These are phyloP conservation scores for Drosophila infuscata DNA, from an alignment of 2,888 invertebrate species.

Conservation along the genomic window DNA sequence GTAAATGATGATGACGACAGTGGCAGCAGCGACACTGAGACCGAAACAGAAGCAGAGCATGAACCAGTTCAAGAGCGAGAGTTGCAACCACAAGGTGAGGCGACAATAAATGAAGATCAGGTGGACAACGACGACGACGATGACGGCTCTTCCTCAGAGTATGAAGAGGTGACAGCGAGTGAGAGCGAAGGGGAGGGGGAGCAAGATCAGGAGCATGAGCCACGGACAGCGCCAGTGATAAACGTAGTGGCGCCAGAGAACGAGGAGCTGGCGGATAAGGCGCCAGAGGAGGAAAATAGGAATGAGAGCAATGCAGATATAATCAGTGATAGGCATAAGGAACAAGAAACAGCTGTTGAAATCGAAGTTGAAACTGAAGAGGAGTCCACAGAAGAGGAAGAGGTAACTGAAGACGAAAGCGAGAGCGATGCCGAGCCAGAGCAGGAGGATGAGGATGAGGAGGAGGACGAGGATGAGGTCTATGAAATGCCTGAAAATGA, in stretches of 20 bases:
- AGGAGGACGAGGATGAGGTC: constrained; percentile 47
- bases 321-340: constrained; percentile 38
- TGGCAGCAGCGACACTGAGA: constrained; percentile 53
- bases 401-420: constrained; percentile 33
- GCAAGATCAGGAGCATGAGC: neutral
- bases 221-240: constrained; percentile 48
- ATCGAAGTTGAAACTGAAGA: constrained; percentile 20
- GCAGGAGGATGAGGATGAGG: constrained; percentile 27
- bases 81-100: neutral
- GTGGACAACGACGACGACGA: constrained; percentile 17
- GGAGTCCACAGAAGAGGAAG: constrained; percentile 56
- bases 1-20: constrained; percentile 40
- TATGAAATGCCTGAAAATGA: constrained; percentile 34
- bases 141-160: constrained; percentile 52
- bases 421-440: constrained; percentile 20
- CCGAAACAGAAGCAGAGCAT: constrained; percentile 24
- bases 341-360: constrained; percentile 5
- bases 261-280: constrained; percentile 47
- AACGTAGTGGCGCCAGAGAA: constrained; percentile 59
- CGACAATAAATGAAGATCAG: neutral
- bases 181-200: constrained; percentile 53
- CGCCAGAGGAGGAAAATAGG: constrained; percentile 30
- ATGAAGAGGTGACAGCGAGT: constrained; percentile 63
- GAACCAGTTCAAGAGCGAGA: constrained; percentile 18
- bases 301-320: constrained; percentile 16